Evolutionary conservation across 2,888 invertebrate species (phyloP), one percentile per base, ranked within the genome.

Genomic region (Stramonita haemastoma): DNA sequence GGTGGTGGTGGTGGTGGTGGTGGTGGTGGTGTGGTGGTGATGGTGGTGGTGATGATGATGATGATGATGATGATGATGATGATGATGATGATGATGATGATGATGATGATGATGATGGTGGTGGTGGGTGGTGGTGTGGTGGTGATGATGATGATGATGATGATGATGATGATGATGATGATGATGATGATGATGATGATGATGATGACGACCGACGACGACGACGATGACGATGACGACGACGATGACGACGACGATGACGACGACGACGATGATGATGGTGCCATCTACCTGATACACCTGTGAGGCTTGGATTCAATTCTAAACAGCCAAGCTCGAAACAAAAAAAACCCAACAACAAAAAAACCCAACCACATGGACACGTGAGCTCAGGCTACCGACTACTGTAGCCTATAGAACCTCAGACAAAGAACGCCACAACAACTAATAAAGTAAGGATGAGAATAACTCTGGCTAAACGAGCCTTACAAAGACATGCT

Each of bases 121-220:
- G 56, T n/a, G 60, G 60, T 13, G 60, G 57, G 60, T 2, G 60
- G 60, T 2, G 60, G 60, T 2, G 60, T 19, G 60, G 60, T 19
- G 15, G 60, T 15, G 22, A 36, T 36, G n/a, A 1, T 36, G n/a
- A n/a, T 46, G 56, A 60, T 86, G 86, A 86, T 86, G 86, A 60
- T 57, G 8, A n/a, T 85, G 85, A 46, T 8, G 84, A 8, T 84
- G 36, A 19, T 46, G 85, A 8, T 85, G 85, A 85, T 85, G 56
- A 56, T 85, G 85, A 85, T 46, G 56, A 56, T 11, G 84, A 36
- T 36, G 32, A 36, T 29, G 84, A 29, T 84, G 84, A 84, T 32
- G 36, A 84, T 84, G 84, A 13, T 84, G 84, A 84, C n/a, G n/a
- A n/a, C n/a, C n/a, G 29, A 66, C 66, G 66, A 22, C 66, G 34